Percentiles rank a stretch among this genome's conserved stretches.
Conservation (phyloP, 2,113 vertebrate species). For the Zosterops lateralis region DNA sequence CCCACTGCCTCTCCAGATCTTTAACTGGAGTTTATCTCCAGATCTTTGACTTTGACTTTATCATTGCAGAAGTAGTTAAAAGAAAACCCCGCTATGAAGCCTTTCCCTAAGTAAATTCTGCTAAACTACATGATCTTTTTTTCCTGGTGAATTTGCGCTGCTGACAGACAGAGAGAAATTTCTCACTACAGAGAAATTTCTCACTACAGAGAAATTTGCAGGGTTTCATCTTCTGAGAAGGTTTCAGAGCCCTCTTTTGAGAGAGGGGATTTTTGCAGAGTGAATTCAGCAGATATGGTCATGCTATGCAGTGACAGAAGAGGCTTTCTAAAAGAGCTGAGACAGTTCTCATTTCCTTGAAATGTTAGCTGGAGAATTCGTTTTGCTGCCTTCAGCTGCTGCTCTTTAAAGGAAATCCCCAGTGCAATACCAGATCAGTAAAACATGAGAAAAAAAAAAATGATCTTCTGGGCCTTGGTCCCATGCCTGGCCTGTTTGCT, state of each 20-base stretch:
- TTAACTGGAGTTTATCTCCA: not conserved
- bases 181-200: not conserved
- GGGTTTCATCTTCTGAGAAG: conserved; percentile 13
- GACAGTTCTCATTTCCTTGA: conserved; percentile 22
- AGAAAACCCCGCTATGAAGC: accelerated
- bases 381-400: not conserved
- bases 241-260: not conserved
- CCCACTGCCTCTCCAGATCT: not conserved
- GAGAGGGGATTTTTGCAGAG: not conserved
- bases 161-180: not conserved
- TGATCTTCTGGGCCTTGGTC: not conserved
- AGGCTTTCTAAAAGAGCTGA: not conserved
- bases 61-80: not conserved
- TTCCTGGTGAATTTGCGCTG: accelerated
- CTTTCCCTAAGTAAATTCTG: not conserved
- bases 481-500: not conserved
- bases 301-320: not conserved
- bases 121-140: accelerated
- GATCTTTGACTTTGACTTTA: not conserved
- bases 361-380: conserved; percentile 3
- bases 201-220: not conserved
- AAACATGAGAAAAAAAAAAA: not conserved
- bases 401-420: not conserved
- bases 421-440: not conserved
- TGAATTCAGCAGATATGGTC: not conserved